Percentiles rank a stretch among this genome's conserved stretches.
Conservation (phyloP, 2,113 vertebrate species). For the Rattus norvegicus region DNA sequence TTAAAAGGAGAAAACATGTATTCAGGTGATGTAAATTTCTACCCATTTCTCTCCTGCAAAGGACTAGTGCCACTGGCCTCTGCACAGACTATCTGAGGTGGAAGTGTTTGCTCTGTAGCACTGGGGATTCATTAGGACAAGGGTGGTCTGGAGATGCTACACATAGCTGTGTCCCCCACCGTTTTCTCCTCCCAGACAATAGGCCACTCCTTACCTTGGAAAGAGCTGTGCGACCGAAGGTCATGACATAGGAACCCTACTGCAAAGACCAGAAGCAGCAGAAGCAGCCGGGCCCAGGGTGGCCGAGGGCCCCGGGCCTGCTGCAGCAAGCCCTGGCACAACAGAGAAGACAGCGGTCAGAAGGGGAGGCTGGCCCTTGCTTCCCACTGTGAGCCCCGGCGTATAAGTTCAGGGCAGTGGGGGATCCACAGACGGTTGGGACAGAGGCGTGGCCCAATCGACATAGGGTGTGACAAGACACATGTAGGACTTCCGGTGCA, state of each 20-base stretch:
- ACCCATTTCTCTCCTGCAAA: background rate
- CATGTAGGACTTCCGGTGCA: accelerated
- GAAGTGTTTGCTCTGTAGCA: background rate
- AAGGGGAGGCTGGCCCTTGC: background rate
- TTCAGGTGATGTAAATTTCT: background rate
- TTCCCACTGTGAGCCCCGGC: background rate
- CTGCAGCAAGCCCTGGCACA: slow-evolving; percentile 86
- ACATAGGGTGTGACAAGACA: background rate
- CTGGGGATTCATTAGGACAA: background rate
- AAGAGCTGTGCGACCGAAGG: slow-evolving; percentile 88
- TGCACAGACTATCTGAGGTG: background rate
- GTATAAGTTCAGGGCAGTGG: background rate
- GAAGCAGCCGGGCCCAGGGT: slow-evolving; percentile 90
- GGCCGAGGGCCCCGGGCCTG: slow-evolving; percentile 89
- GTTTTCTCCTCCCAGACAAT: background rate
- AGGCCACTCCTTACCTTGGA: slow-evolving; percentile 86
- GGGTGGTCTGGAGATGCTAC: background rate
- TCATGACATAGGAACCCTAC: slow-evolving; percentile 92
- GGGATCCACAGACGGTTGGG: background rate
- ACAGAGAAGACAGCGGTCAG: background rate
- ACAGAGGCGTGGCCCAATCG: background rate
- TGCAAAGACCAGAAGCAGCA: slow-evolving; percentile 87
- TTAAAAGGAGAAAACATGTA: background rate
- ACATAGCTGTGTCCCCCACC: background rate
- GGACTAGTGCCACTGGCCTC: background rate